phyloP scores from a whole-genome alignment of 2,797 vertebrate genomes.

The Siniperca scherzeri region DNA sequence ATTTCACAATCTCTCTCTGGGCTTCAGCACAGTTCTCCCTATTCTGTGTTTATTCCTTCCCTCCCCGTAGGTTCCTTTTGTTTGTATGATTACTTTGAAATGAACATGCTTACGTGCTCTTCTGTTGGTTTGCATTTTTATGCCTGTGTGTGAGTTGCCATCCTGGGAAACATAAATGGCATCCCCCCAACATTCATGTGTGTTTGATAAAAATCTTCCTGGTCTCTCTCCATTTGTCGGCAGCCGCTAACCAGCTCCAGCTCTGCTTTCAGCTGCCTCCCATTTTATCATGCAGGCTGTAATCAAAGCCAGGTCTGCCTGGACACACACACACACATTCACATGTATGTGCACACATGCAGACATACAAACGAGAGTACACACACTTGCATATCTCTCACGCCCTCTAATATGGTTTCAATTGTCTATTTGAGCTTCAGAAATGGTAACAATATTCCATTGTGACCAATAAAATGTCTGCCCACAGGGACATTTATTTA shows the following conservation, averaged over 20 bases:
- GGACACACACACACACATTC: constrained; percentile 36
- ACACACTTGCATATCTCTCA: constrained; percentile 44
- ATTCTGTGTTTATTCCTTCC: constrained; percentile 53
- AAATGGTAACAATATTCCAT: constrained; percentile 62
- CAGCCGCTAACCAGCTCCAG: constrained; percentile 82
- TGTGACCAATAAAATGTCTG: constrained; percentile 70
- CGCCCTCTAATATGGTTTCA: constrained; percentile 71
- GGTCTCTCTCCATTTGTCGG: constrained; percentile 78
- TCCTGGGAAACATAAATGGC: constrained; percentile 78
- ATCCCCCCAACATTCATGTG: constrained; percentile 71
- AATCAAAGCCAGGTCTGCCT: constrained; percentile 80
- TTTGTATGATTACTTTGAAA: constrained; percentile 69
- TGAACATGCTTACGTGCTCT: constrained; percentile 57
- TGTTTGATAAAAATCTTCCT: constrained; percentile 84
- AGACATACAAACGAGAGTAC: constrained; percentile 43
- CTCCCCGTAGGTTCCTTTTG: constrained; percentile 45
- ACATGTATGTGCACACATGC: constrained; percentile 25
- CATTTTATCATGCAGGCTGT: constrained; percentile 81
- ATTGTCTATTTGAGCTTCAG: constrained; percentile 64
- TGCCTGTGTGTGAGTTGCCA: constrained; percentile 63
- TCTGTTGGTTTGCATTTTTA: constrained; percentile 62
- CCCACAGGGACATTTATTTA: constrained; percentile 71
- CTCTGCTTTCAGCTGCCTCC: constrained; percentile 80
- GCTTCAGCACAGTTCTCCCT: constrained; percentile 29
- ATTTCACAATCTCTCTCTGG: constrained; percentile 54